phyloP scores from a whole-genome alignment of 2,797 vertebrate species.

The Babyrousa celebensis region DNA sequence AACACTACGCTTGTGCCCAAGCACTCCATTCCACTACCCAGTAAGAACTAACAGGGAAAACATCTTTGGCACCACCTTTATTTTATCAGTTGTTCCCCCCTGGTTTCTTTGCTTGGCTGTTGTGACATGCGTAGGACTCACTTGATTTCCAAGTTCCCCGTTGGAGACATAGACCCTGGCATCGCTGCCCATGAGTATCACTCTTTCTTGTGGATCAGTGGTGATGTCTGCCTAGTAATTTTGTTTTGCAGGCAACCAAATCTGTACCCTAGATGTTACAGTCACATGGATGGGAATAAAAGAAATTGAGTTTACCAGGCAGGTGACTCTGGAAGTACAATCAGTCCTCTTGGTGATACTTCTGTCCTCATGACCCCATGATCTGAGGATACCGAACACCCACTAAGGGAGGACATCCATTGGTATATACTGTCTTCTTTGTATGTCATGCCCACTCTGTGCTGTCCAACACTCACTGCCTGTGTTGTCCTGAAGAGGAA shows the following conservation, averaged over 20 bases:
- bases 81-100: constrained; percentile 53
- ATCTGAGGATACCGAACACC: not conserved
- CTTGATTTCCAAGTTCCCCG: constrained; percentile 13
- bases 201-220: not conserved
- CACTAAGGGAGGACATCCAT: not conserved
- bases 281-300: constrained; percentile 38
- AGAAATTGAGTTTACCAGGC: constrained; percentile 4
- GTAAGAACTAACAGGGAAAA: not conserved
- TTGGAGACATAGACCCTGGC: not conserved
- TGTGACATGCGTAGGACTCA: constrained; percentile 43
- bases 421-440: not conserved
- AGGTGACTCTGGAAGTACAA: not conserved
- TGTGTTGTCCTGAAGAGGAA: not conserved
- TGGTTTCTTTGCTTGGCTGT: constrained; percentile 51
- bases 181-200: not conserved
- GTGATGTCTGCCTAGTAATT: constrained; percentile 13
- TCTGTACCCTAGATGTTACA: not conserved
- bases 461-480: not conserved
- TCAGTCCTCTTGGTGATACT: not conserved
- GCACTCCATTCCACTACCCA: not conserved
- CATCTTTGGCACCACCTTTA: constrained; percentile 65
- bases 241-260: constrained; percentile 18
- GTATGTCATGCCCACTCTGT: not conserved
- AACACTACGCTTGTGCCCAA: not conserved
- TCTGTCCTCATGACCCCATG: not conserved